Conservation (phyloP, 2,113 vertebrate genomes). For the Mastomys natalensis region DNA sequence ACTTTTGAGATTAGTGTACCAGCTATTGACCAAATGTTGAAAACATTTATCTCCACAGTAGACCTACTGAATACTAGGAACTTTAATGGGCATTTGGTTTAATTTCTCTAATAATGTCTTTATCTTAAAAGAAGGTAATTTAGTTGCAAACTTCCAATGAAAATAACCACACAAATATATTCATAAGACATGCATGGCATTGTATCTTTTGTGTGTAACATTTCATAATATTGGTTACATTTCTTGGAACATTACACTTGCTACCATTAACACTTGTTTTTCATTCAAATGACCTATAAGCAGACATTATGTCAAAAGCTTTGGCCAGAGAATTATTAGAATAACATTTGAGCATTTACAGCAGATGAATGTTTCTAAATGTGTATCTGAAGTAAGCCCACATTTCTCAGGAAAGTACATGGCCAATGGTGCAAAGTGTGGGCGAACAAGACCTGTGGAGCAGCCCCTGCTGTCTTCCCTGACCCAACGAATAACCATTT, state of each 20-base stretch:
- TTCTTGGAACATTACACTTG: background rate
- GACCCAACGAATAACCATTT: background rate
- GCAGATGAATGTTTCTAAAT: constrained; percentile 11
- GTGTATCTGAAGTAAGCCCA: background rate
- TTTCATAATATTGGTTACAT: constrained; percentile 1
- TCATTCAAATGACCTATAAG: background rate
- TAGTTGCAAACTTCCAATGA: background rate
- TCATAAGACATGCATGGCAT: background rate
- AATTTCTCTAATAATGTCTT: background rate
- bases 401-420: background rate
- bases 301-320: background rate
- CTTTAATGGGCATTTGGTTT: background rate
- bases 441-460: background rate
- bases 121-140: background rate
- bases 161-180: background rate
- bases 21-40: background rate
- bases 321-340: constrained; percentile 23
- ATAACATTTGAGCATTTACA: constrained; percentile 15
- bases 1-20: background rate
- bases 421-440: background rate
- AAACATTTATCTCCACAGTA: background rate
- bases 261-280: background rate
- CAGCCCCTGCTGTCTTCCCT: background rate
- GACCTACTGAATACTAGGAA: background rate
- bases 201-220: background rate